These are phyloP conservation scores for Pseudorhombus dupliciocellatus DNA, from an alignment of 2,113 vertebrate species.

Conservation along the genomic window DNA sequence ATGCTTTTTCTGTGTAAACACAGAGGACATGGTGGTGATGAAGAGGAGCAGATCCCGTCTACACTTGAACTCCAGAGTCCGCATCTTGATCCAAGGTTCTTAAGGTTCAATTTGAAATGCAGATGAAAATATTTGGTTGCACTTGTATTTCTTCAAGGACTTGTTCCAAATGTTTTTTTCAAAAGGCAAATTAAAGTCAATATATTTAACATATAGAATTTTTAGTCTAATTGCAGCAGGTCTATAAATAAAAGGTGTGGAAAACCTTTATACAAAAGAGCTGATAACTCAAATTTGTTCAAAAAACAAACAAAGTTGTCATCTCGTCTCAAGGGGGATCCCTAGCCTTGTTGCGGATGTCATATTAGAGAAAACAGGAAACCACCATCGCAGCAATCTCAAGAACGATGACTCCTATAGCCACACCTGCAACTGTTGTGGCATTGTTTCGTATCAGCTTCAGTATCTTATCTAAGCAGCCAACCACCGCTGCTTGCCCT, in stretches of 20 bases:
- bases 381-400: slow-evolving; percentile 81
- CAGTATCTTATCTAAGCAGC: slow-evolving; percentile 70
- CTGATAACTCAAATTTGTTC: background rate
- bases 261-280: slow-evolving; percentile 1
- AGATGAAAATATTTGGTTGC: no score
- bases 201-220: no score
- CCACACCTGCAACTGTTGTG: slow-evolving; percentile 71
- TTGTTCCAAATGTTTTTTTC: no score
- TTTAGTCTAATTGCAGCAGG: no score
- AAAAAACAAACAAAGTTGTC: background rate
- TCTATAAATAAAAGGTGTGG: background rate
- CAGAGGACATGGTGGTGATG: no score
- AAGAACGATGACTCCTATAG: slow-evolving; percentile 71
- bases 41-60: no score
- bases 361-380: slow-evolving; percentile 73
- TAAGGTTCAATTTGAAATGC: no score
- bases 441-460: slow-evolving; percentile 68
- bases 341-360: slow-evolving; percentile 41
- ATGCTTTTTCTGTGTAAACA: no score
- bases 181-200: no score
- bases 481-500: fast-evolving
- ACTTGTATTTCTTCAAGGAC: no score
- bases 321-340: background rate
- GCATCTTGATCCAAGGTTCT: no score
- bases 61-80: no score